Percentiles rank a stretch among this genome's conserved stretches.
Evolutionary conservation across 2,888 invertebrate genomes (phyloP).

Genomic region (Cecidostiba fungosa): DNA sequence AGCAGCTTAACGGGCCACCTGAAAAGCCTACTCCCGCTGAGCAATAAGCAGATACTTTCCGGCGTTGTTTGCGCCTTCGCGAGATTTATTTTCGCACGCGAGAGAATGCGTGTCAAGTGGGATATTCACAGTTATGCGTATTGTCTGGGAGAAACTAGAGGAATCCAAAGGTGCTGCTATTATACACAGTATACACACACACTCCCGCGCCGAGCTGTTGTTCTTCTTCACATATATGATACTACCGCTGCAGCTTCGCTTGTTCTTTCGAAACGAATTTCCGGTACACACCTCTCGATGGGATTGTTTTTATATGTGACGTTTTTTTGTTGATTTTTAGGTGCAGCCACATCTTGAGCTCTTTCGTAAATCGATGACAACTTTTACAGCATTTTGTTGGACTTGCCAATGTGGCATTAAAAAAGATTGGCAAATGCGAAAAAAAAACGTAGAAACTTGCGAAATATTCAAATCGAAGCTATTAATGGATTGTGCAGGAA

Average conservation of each 20-base stretch:
- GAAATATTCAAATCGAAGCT: background rate
- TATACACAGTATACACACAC: too few relatives aligned
- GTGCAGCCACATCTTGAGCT: too few relatives aligned
- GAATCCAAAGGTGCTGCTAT: background rate
- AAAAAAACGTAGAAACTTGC: background rate
- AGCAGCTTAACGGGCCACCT: background rate
- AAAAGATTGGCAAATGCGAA: too few relatives aligned
- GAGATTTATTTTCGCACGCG: background rate
- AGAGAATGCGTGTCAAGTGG: constrained; percentile 59
- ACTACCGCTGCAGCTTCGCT: background rate
- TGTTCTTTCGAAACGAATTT: constrained; percentile 4
- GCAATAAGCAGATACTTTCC: constrained; percentile 1
- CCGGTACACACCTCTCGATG: constrained; percentile 16
- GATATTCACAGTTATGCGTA: constrained; percentile 55
- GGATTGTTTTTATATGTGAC: background rate
- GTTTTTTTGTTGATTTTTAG: too few relatives aligned
- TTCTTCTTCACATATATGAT: constrained; percentile 2
- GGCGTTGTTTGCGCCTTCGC: background rate
- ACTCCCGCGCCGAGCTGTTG: background rate
- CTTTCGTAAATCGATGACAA: too few relatives aligned
- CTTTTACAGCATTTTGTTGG: background rate
- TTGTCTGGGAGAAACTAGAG: constrained; percentile 34
- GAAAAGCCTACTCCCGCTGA: constrained; percentile 4
- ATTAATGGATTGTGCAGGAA: background rate
- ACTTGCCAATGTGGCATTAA: background rate